phyloP scores from a whole-genome alignment of 2,113 vertebrate species.

The Lasiurus cinereus region DNA sequence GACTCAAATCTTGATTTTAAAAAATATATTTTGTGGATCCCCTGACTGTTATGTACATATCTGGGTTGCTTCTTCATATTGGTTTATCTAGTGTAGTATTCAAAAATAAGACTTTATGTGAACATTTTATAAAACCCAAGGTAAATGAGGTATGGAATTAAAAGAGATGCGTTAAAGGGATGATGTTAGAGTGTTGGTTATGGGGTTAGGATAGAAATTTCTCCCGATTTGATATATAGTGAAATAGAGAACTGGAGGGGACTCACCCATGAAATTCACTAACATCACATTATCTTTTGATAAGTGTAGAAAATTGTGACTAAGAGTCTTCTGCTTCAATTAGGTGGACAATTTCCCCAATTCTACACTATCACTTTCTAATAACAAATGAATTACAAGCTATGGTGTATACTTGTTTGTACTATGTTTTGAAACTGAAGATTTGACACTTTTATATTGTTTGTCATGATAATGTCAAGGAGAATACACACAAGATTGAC shows the following conservation, averaged over 20 bases:
- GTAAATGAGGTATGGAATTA: background rate
- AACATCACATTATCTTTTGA: background rate
- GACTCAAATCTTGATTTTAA: constrained; percentile 36
- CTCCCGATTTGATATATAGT: background rate
- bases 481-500: background rate
- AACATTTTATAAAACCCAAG: background rate
- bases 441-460: background rate
- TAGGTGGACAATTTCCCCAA: background rate
- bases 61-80: background rate
- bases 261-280: background rate
- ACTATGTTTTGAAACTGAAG: background rate
- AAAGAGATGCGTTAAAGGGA: background rate
- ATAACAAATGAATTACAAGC: background rate
- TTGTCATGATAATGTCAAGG: background rate
- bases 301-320: constrained; percentile 14
- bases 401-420: background rate
- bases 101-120: background rate
- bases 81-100: constrained; percentile 12
- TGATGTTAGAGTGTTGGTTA: background rate
- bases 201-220: background rate
- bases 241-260: background rate
- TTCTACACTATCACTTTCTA: background rate
- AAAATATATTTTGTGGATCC: background rate
- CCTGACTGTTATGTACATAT: background rate
- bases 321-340: background rate